A percentile compares a stretch with the other conserved stretches of the same genome.
phyloP scores from a whole-genome alignment of 2,113 vertebrate genomes.

The Ictalurus punctatus region DNA sequence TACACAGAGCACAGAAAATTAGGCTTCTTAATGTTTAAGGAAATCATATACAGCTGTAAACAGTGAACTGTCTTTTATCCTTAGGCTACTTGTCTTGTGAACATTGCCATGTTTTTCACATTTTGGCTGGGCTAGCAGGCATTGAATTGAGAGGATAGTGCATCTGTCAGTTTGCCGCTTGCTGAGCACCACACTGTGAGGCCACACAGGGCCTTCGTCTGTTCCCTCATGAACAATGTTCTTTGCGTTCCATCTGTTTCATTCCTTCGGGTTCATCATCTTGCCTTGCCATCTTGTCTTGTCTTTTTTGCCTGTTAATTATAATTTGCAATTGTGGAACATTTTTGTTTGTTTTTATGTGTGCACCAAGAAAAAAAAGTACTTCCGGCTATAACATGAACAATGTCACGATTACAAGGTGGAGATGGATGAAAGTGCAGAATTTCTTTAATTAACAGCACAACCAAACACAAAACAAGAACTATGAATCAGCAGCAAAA shows the following conservation, averaged over 20 bases:
- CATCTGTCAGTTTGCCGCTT: constrained; percentile 27
- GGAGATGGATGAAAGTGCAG: no score
- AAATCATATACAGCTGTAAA: constrained; percentile 69
- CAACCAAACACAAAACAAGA: no score
- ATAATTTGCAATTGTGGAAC: background rate
- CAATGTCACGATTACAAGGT: background rate
- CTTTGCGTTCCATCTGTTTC: constrained; percentile 25
- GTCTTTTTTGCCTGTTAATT: background rate
- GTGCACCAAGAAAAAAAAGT: background rate
- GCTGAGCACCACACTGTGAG: constrained; percentile 28
- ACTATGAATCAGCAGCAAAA: no score
- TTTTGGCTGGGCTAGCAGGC: constrained; percentile 75
- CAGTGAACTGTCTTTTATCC: constrained; percentile 74
- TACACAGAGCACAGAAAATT: background rate
- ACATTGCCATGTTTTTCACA: constrained; percentile 75
- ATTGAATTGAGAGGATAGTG: constrained; percentile 45
- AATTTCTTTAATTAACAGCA: no score
- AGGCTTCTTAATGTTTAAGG: no score
- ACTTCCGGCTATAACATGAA: background rate
- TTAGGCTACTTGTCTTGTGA: constrained; percentile 62
- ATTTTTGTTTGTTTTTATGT: background rate
- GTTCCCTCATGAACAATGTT: constrained; percentile 9
- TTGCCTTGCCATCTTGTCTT: background rate
- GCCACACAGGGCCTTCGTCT: constrained; percentile 37
- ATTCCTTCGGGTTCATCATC: background rate